A percentile compares a stretch with the other conserved stretches of the same genome.
Conservation (phyloP, 1,140 invertebrate species). For the Heliconius nattereri region DNA sequence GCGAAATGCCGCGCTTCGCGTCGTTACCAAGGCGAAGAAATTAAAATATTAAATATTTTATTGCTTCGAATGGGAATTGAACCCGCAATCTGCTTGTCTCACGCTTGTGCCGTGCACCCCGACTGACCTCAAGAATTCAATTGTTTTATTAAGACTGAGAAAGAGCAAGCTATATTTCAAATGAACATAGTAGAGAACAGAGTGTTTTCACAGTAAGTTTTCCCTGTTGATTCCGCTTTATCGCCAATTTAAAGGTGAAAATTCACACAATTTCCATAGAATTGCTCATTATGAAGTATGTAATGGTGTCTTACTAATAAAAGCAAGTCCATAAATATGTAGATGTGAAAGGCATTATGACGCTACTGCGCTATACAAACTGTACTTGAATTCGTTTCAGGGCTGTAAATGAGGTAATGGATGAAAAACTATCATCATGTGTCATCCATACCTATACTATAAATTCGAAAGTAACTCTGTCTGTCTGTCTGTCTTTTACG, state of each 20-base stretch:
- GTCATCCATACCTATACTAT: too few relatives aligned
- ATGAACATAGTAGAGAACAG: too few relatives aligned
- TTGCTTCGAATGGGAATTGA: background rate
- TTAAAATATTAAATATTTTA: too few relatives aligned
- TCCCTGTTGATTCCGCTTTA: too few relatives aligned
- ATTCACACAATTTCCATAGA: background rate
- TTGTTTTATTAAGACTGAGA: too few relatives aligned
- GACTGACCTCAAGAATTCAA: too few relatives aligned
- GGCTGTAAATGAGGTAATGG: slow-evolving; percentile 15
- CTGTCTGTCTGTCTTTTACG: too few relatives aligned
- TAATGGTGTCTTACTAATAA: background rate
- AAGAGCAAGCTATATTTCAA: too few relatives aligned
- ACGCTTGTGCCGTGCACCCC: background rate
- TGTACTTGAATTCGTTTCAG: slow-evolving; percentile 30
- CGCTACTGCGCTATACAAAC: slow-evolving; percentile 16
- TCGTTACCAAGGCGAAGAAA: too few relatives aligned
- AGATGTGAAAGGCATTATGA: slow-evolving; percentile 28
- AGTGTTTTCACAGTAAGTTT: too few relatives aligned
- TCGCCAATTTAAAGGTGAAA: background rate
- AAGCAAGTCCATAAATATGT: slow-evolving; percentile 27
- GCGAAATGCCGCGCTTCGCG: too few relatives aligned
- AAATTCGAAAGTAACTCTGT: too few relatives aligned
- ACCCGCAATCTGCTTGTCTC: background rate
- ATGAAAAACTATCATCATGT: background rate
- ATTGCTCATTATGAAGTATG: background rate